phyloP scores from a whole-genome alignment of 2,113 vertebrate genomes.

The Rhinichthys klamathensis region DNA sequence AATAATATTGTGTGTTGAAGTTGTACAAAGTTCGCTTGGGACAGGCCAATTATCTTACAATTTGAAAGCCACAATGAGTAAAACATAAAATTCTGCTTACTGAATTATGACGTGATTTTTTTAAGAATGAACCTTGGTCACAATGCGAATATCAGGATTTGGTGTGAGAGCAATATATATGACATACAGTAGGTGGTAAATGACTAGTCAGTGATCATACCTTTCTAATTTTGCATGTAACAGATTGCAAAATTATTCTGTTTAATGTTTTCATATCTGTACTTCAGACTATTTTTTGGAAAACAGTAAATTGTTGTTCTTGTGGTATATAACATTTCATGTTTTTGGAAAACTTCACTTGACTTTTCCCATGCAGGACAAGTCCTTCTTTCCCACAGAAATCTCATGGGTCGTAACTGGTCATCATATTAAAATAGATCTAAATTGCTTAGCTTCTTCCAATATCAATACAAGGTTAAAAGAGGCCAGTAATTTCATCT shows the following conservation, averaged over 20 bases:
- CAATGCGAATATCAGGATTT: neutral
- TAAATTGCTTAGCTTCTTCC: constrained; percentile 1
- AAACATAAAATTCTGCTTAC: neutral
- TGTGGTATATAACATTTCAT: neutral
- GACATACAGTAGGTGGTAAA: no score
- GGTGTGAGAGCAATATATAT: neutral
- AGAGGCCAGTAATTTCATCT: neutral
- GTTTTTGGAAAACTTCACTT: constrained; percentile 1
- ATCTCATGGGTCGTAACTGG: constrained; percentile 16
- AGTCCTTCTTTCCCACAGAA: constrained; percentile 28
- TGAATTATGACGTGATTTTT: neutral
- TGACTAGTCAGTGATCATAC: neutral
- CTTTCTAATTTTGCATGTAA: neutral
- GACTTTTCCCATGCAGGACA: neutral
- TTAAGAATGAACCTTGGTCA: neutral
- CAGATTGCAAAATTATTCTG: neutral
- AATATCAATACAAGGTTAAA: neutral
- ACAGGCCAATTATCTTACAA: neutral
- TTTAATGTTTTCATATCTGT: neutral
- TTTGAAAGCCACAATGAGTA: neutral
- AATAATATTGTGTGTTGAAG: neutral
- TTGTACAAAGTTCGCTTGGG: neutral
- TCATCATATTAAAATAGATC: constrained; percentile 1
- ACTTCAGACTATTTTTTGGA: neutral
- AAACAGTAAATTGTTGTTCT: constrained; percentile 11